Base-by-base conservation (phyloP, 2,888 invertebrate genomes). In the Muschampia plurimacula region DNA sequence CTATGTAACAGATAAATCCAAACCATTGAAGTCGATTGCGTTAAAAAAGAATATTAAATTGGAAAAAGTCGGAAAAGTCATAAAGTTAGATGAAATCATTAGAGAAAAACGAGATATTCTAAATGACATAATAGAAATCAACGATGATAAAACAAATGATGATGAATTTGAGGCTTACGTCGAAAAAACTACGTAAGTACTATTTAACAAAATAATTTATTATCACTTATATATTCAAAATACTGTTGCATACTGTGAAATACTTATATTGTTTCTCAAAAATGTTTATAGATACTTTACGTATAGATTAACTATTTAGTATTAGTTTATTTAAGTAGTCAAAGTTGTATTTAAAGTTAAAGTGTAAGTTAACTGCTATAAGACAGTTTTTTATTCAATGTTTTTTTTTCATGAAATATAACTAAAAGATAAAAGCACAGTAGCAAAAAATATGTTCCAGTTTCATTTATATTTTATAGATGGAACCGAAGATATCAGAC, bases 131-230 rank as follows among this genome's bases (percentile, higher is more conserved):
- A 65, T 67, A 28, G 59, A 67, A 49, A 62, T 68, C 8, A 68
- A 60, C 9, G 12, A 32, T 67, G 49, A 8, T 57, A 52, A 57
- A 55, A 66, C 39, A 57, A 66, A 75, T 32, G 68, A 74, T 2
- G 76, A 79, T 28, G 72, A 74, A n/a, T 86, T 79, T 69, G 92
- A 91, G 79, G 81, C 84, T 0, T 88, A 84, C 71, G 69, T 92
- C 10, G 90, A 89, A 67, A 89, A 75, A 79, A 86, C 84, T 12
- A 88, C 81, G 93, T 93, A 84, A 90, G 92, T 91, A 46, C 10
- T 12, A 13, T 52, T 52, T 57, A 1, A 59, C 28, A 52, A 66
- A n/a, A 4, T 28, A 15, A 52, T n/a, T 15, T 52, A 52, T n/a
- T n/a, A n/a, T n/a, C n/a, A n/a, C n/a, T n/a, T n/a, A n/a, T n/a